Evolutionary conservation across 1,140 invertebrate genomes (phyloP).

Genomic region (Acromyrmex heyeri): DNA sequence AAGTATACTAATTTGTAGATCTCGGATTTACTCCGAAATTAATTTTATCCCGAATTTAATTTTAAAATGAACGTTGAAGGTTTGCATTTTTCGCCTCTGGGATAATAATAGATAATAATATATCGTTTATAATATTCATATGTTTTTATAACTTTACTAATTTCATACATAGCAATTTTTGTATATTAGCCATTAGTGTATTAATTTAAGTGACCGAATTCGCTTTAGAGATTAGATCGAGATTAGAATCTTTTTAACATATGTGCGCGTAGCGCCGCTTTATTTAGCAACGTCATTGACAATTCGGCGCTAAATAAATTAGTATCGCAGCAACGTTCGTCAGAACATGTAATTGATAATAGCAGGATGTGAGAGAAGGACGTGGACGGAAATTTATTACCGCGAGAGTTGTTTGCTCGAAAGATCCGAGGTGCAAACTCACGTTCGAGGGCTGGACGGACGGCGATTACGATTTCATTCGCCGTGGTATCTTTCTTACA

Average conservation of each 20-base stretch:
- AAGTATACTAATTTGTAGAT: no score
- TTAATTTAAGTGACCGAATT: neutral
- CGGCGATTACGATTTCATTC: slow-evolving; percentile 11
- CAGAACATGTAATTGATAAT: neutral
- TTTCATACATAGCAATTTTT: neutral
- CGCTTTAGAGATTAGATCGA: neutral
- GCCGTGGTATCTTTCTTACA: slow-evolving; percentile 1
- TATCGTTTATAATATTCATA: no score
- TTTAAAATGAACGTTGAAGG: no score
- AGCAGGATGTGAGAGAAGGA: neutral
- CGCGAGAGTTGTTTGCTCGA: neutral
- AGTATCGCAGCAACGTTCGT: neutral
- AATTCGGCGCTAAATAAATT: slow-evolving; percentile 7
- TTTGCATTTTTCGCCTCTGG: no score
- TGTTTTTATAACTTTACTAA: no score
- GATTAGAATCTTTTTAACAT: neutral
- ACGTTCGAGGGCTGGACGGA: neutral
- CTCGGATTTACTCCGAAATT: no score
- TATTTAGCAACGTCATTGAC: neutral
- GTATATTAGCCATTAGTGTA: neutral
- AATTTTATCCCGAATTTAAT: no score
- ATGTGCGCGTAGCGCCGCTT: neutral
- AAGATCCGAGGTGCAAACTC: neutral
- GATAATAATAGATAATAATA: no score
- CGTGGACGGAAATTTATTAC: neutral